Conservation (phyloP, 1,140 invertebrate genomes). For the Drosophila simulans region DNA sequence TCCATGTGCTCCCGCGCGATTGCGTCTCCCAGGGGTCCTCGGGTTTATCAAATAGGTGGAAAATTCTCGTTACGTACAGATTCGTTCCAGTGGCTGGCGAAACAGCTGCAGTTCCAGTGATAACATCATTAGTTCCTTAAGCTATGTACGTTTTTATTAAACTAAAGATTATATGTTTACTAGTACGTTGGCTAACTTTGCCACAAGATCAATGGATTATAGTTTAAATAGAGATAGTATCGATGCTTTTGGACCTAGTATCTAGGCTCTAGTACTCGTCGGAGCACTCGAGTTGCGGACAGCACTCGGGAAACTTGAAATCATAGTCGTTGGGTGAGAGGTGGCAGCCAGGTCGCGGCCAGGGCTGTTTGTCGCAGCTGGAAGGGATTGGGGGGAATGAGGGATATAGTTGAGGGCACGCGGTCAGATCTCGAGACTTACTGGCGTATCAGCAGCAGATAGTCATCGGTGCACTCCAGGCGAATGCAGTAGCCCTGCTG, state of each 20-base stretch:
- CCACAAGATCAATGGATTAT: too few species aligned
- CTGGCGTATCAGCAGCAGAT: slow-evolving; percentile 66
- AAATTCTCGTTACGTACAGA: neutral
- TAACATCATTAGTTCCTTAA: neutral
- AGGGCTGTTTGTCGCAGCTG: slow-evolving; percentile 61
- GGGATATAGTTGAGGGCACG: neutral
- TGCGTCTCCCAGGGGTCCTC: neutral
- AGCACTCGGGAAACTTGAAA: slow-evolving; percentile 55
- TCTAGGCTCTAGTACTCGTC: neutral
- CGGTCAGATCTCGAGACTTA: slow-evolving; percentile 32
- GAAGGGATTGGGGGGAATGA: neutral
- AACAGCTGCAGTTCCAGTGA: neutral
- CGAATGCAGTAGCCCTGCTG: slow-evolving; percentile 42
- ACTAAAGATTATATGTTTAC: too few species aligned
- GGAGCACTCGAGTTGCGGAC: slow-evolving; percentile 39
- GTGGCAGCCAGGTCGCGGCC: slow-evolving; percentile 38
- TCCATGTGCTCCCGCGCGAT: neutral
- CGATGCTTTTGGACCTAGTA: too few species aligned
- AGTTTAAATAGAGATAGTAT: too few species aligned
- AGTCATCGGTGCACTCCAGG: slow-evolving; percentile 64
- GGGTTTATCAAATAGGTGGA: slow-evolving; percentile 26
- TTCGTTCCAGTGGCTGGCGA: neutral
- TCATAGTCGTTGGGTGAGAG: slow-evolving; percentile 49
- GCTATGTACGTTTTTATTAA: too few species aligned
- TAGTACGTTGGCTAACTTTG: too few species aligned